These are phyloP conservation scores for Chitala chitala DNA, from an alignment of 2,113 vertebrate species.

Conservation along the genomic window DNA sequence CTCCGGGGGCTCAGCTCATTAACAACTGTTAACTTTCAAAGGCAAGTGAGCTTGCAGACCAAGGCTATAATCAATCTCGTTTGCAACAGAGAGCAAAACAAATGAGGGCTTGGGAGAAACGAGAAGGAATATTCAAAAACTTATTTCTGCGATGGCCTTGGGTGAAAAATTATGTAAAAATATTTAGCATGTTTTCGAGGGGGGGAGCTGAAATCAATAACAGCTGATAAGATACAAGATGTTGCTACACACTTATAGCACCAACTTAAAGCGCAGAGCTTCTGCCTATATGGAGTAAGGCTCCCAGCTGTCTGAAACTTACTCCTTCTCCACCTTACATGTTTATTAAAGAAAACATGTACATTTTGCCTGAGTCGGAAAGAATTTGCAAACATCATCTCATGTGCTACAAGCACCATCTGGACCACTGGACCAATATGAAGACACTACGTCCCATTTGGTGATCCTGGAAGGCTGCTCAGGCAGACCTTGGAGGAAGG, in stretches of 20 bases:
- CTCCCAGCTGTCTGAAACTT: background rate
- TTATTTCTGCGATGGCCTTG: background rate
- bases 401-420: background rate
- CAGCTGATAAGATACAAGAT: background rate
- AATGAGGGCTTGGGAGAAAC: no score
- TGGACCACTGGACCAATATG: background rate
- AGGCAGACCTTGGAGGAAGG: background rate
- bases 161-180: background rate
- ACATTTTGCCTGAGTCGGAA: background rate
- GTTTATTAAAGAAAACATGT: background rate
- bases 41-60: background rate
- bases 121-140: background rate
- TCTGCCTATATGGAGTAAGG: background rate
- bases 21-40: background rate
- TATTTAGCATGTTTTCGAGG: background rate
- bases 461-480: background rate
- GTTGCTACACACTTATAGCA: background rate
- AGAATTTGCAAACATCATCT: background rate
- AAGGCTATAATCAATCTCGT: background rate
- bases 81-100: background rate
- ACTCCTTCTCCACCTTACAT: background rate
- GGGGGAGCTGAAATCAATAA: background rate
- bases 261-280: background rate
- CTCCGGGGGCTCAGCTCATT: background rate
- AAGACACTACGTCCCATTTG: background rate